Conservation (phyloP, 1,140 invertebrate genomes). For the Cydia pomonella region DNA sequence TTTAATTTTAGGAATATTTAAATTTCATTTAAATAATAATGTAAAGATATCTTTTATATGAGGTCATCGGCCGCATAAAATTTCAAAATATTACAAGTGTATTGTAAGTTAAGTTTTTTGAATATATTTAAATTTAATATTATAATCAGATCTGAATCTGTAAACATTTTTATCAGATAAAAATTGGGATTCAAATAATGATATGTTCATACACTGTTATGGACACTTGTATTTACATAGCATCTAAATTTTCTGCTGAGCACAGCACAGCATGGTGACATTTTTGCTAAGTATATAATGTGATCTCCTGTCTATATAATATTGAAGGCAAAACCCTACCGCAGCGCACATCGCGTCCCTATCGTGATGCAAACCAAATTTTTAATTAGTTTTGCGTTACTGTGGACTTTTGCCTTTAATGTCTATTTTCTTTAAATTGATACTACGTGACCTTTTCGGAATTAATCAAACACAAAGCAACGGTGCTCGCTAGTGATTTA, state of each 20-base stretch:
- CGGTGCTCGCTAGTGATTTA: slow-evolving; percentile 9
- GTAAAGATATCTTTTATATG: not conserved
- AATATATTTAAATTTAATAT: not conserved
- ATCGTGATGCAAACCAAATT: too few species aligned
- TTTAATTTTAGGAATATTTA: slow-evolving; percentile 25
- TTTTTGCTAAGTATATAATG: not conserved
- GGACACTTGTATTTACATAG: not conserved
- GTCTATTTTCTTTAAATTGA: not conserved
- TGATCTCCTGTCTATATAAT: too few species aligned
- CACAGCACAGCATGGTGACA: not conserved
- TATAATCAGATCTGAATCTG: not conserved
- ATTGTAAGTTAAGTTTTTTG: not conserved
- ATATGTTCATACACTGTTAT: not conserved
- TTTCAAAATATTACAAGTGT: not conserved
- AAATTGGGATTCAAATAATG: too few species aligned
- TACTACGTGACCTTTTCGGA: not conserved
- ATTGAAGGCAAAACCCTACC: too few species aligned
- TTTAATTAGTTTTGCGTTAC: not conserved
- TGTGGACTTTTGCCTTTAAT: not conserved
- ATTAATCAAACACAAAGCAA: not conserved
- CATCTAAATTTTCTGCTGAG: not conserved
- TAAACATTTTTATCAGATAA: not conserved
- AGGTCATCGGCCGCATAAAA: not conserved
- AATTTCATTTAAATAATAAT: not conserved
- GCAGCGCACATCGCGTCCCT: too few species aligned